Base-by-base conservation (phyloP, 1,140 invertebrate species). In the Eurosta solidaginis region DNA sequence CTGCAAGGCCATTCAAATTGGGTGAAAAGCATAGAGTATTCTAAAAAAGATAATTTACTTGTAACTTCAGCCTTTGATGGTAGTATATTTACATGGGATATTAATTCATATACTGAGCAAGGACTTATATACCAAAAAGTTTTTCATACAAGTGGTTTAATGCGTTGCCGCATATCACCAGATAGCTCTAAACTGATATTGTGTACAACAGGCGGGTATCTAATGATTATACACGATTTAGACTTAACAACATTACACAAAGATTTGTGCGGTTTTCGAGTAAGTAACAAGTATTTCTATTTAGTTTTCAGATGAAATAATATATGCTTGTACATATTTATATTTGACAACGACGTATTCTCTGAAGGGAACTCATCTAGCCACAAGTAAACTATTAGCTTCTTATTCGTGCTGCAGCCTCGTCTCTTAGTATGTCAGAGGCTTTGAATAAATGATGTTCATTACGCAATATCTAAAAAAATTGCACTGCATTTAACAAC, bases 21-120 rank as follows among this genome's bases (percentile, higher is more conserved):
- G 96, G 97, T 98, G 7, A 98, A 98, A 89, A 98, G 97, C 87
- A 97, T 98, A 79, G 96, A 98, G 85, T 98, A 96, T 86, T 96
- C 95, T 59, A 91, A 92, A n/a, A 93, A 92, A 81, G 94, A 96
- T 83, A 93, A 95, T 77, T 89, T 96, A 4, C 89, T 98, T 27
- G 92, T 98, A 2, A 97, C 96, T 3, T 97, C 96, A 44, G 96
- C 96, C 6, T 95, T 98, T 88, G 96, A 98, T 89, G 96, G 96
- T 17, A 95, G 93, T 81, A 96, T 98, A 87, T 96, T 95, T 83
- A 95, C 95, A 2, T 98, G 97, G 97, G 95, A 98, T 86, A 96
- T 98, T 29, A 97, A 97, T 88, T 95, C 92, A 86, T 94, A 90
- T 83, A 94, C 93, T 29, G 94, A 95, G 83, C 92, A 92, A 82